Percentiles rank a stretch among this genome's conserved stretches.
Evolutionary conservation across 2,888 invertebrate genomes (phyloP).

Genomic region (Caenorhabditis uteleia): DNA sequence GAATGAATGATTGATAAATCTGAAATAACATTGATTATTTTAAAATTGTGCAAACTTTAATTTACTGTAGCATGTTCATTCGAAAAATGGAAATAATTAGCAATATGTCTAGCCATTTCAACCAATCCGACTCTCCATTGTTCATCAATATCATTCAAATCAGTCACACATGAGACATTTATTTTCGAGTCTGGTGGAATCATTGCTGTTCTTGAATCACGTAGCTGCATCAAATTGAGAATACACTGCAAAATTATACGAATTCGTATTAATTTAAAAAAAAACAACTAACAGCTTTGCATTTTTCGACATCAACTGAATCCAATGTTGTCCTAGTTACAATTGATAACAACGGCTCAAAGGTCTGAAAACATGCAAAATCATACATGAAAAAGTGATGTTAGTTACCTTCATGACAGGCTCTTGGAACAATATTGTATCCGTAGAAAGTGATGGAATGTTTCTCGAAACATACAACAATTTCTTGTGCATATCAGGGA

Average conservation of each 20-base stretch:
- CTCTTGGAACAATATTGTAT: conserved; percentile 6
- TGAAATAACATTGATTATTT: no score
- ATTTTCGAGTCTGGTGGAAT: neutral
- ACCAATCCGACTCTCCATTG: conserved; percentile 38
- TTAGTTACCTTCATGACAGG: conserved; percentile 3
- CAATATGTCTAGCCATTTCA: conserved; percentile 49
- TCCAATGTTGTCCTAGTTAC: conserved; percentile 30
- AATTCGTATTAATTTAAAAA: neutral
- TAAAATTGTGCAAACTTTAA: no score
- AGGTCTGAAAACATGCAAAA: neutral
- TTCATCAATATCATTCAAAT: conserved; percentile 24
- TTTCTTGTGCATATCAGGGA: neutral
- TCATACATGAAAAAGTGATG: conserved; percentile 12
- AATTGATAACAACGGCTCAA: conserved; percentile 24
- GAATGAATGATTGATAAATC: conserved; percentile 22
- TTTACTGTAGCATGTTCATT: conserved; percentile 34
- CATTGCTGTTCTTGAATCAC: neutral
- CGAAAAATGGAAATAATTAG: conserved; percentile 43
- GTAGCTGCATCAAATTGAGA: conserved; percentile 12
- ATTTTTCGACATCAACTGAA: conserved; percentile 36
- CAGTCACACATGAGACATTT: conserved; percentile 1
- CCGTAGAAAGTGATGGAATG: conserved; percentile 9
- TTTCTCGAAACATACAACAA: conserved; percentile 16
- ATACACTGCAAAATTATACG: neutral
- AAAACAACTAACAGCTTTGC: conserved; percentile 18